Evolutionary conservation across 2,888 invertebrate species (phyloP), one percentile per base, ranked within the genome.

Genomic region (Pseudoips prasinana): DNA sequence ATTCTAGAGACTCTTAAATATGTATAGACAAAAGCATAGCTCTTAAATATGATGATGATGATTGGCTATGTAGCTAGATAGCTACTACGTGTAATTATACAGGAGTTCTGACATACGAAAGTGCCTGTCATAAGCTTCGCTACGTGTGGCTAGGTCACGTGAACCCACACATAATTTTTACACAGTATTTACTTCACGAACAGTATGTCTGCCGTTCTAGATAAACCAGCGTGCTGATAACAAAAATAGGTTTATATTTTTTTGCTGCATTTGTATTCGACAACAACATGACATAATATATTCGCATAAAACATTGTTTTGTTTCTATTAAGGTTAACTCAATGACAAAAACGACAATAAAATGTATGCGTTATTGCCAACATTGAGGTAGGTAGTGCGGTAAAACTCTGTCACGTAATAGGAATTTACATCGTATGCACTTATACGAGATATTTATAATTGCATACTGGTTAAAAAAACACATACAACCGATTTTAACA

Each of bases 131-230:
- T 65, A 79, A 76, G 54, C 39, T 34, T 43, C 29, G 37, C 42
- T 46, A 69, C 64, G 75, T 76, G 78, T 69, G 68, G 75, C 76
- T 82, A 81, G 84, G 84, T 84, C 84, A 83, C 80, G 84, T 83
- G 9, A 7, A 8, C 6, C 14, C 14, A 14, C 14, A 14, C 57
- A 34, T 34, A 18, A 32, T 11, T 40, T 45, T 44, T 25, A 9
- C 32, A 30, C 14, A 25, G 8, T 38, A n/a, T 42, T 33, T 26
- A 29, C 36, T 35, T 22, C 10, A 34, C 33, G 29, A 23, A 33
- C 22, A 3, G 23, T 9, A 24, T n/a, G 33, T 9, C 26, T n/a
- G 33, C 24, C 33, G 22, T 20, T 23, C 9, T 22, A 27, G 35
- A 54, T 50, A 41, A 29, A 36, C 8, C 8, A 41, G 34, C 22